Conservation (phyloP, 2,888 invertebrate species). For the Agonopterix alstromeriana region DNA sequence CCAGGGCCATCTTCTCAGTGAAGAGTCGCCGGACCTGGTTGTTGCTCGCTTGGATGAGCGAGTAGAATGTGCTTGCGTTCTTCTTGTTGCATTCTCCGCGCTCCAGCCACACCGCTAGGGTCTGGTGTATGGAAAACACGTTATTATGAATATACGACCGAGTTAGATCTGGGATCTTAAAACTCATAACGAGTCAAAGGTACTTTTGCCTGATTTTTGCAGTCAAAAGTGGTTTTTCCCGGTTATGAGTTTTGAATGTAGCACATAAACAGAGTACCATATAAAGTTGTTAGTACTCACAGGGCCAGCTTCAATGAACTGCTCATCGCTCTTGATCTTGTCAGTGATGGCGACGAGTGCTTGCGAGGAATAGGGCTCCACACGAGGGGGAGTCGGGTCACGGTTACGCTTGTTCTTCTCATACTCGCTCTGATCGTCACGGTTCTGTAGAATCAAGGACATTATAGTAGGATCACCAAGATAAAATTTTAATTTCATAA, state of each 20-base stretch:
- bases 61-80: slow-evolving; percentile 92
- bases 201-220: too few species aligned
- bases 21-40: slow-evolving; percentile 92
- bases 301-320: slow-evolving; percentile 89
- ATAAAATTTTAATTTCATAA: too few species aligned
- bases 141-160: too few species aligned
- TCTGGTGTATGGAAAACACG: slow-evolving; percentile 49
- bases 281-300: slow-evolving; percentile 46
- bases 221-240: too few species aligned
- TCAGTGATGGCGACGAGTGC: slow-evolving; percentile 85
- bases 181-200: too few species aligned
- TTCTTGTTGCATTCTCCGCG: slow-evolving; percentile 94
- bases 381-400: slow-evolving; percentile 89
- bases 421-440: slow-evolving; percentile 94
- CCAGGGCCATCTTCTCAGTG: slow-evolving; percentile 88
- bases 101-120: slow-evolving; percentile 92
- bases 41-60: slow-evolving; percentile 95
- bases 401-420: slow-evolving; percentile 86
- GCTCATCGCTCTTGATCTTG: slow-evolving; percentile 90
- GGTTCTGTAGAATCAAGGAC: slow-evolving; percentile 72
- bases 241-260: too few species aligned
- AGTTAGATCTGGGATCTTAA: too few species aligned
- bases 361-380: slow-evolving; percentile 87
- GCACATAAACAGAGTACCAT: too few species aligned
- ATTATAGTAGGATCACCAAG: too few species aligned